A percentile compares a stretch with the other conserved stretches of the same genome.
Conservation (phyloP, 1,140 invertebrate genomes). For the Delia radicum region DNA sequence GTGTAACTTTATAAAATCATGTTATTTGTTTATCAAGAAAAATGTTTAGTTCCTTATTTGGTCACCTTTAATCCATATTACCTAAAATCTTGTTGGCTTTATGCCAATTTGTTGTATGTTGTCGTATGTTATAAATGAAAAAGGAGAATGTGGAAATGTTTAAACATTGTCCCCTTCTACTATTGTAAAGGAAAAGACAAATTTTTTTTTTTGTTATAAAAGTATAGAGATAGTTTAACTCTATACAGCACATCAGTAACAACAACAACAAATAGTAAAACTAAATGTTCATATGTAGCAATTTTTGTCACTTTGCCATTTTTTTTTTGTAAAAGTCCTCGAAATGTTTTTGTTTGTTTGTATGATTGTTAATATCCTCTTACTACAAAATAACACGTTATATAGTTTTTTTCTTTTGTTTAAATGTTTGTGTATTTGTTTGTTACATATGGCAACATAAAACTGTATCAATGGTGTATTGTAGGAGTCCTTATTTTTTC, state of each 20-base stretch:
- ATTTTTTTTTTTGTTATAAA: neutral
- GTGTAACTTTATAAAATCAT: too few relatives aligned
- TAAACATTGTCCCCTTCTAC: neutral
- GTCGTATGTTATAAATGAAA: neutral
- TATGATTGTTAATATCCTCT: neutral
- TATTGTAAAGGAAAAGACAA: neutral
- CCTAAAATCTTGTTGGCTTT: slow-evolving; percentile 3
- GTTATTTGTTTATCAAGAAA: too few relatives aligned
- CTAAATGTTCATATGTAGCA: slow-evolving; percentile 26
- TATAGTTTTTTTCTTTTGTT: neutral
- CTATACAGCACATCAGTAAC: neutral
- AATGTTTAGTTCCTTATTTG: too few relatives aligned
- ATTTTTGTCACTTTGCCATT: slow-evolving; percentile 55
- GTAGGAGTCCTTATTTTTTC: too few relatives aligned
- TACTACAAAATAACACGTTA: neutral
- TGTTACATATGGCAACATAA: too few relatives aligned
- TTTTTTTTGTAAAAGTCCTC: slow-evolving; percentile 19
- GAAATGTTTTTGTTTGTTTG: neutral
- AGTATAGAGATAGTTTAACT: neutral
- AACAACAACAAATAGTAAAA: neutral
- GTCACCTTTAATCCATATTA: too few relatives aligned
- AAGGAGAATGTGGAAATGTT: neutral
- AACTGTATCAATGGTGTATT: too few relatives aligned
- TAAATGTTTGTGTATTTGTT: neutral
- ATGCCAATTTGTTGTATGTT: slow-evolving; percentile 18